phyloP scores from a whole-genome alignment of 1,140 invertebrate genomes.

The Sitobion miscanthi region DNA sequence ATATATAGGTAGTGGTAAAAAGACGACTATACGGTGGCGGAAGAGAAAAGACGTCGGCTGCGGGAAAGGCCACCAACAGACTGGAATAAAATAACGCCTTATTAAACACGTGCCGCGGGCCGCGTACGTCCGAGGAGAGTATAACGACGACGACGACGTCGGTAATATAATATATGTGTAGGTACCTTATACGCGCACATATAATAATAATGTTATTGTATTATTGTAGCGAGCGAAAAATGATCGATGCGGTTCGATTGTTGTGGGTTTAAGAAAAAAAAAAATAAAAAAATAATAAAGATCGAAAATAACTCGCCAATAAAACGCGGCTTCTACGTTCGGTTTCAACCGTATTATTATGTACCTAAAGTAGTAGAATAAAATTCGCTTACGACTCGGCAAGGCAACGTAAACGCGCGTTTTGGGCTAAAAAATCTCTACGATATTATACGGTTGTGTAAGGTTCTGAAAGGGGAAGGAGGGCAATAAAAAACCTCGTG shows the following conservation, averaged over 20 bases:
- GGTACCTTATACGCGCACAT: not conserved
- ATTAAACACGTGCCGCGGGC: slow-evolving; percentile 37
- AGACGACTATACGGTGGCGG: not conserved
- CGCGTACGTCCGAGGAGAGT: not conserved
- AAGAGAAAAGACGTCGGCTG: too few relatives aligned
- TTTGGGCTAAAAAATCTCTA: not conserved
- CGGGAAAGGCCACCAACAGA: slow-evolving; percentile 32
- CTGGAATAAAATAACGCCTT: slow-evolving; percentile 49
- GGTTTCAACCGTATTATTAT: not conserved
- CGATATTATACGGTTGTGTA: not conserved
- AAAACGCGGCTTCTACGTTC: not conserved
- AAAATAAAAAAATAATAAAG: not conserved
- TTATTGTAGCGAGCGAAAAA: not conserved
- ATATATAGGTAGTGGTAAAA: not conserved
- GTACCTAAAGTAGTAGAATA: not conserved
- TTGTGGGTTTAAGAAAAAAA: not conserved
- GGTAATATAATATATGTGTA: not conserved
- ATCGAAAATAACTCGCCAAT: not conserved
- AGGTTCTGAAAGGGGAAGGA: too few relatives aligned
- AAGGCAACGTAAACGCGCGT: not conserved
- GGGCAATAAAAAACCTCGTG: too few relatives aligned
- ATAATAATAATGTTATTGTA: not conserved
- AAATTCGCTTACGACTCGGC: not conserved
- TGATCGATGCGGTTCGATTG: slow-evolving; percentile 12
- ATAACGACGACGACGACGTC: not conserved